phyloP scores from a whole-genome alignment of 2,888 invertebrate genomes.

The Eupithecia tripunctaria region DNA sequence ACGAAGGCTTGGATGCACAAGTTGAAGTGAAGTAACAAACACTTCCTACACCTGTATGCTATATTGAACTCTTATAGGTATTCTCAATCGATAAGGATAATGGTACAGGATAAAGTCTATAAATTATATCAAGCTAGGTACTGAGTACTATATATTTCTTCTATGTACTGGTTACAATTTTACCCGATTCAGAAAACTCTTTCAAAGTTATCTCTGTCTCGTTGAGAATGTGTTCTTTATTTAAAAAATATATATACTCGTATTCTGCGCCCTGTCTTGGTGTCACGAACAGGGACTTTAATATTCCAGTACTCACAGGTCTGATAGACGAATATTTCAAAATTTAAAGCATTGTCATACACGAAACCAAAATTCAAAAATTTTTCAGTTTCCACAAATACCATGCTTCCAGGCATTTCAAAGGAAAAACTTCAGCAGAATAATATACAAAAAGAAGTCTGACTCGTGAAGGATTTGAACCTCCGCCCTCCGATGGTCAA shows the following conservation, averaged over 20 bases:
- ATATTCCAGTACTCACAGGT: neutral
- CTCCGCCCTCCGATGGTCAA: constrained; percentile 41
- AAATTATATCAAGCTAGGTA: neutral
- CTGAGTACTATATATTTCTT: too few species aligned
- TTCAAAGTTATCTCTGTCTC: neutral
- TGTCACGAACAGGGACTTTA: neutral
- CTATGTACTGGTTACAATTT: too few species aligned
- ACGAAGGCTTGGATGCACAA: constrained; percentile 18
- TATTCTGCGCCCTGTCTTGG: neutral
- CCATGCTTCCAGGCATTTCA: neutral
- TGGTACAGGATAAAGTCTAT: neutral
- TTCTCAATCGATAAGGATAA: neutral
- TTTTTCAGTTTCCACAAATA: neutral
- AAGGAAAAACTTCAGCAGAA: neutral
- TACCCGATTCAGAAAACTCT: neutral
- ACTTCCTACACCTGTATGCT: neutral
- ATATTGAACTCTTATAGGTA: neutral
- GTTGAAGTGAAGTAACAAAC: neutral
- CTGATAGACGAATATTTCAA: neutral
- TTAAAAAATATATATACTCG: neutral
- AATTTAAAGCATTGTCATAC: neutral
- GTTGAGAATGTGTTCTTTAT: neutral
- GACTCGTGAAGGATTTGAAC: constrained; percentile 59
- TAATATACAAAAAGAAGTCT: constrained; percentile 18
- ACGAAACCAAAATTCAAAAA: neutral